A percentile compares a stretch with the other conserved stretches of the same genome.
These are phyloP conservation scores for Cynoglossus semilaevis DNA, from an alignment of 2,113 vertebrate species.

Conservation along the genomic window DNA sequence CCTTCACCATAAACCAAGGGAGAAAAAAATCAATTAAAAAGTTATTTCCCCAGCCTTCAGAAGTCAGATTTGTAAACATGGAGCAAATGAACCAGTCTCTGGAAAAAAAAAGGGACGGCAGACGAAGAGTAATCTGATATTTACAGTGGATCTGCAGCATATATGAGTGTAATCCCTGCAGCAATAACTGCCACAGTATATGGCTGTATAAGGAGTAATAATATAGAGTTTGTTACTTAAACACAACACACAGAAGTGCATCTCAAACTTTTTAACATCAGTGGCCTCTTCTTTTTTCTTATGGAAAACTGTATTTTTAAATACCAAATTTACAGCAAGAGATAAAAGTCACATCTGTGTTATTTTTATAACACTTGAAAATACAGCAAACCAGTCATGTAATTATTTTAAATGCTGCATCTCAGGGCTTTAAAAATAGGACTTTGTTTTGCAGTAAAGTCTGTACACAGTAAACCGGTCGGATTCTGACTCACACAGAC, in stretches of 20 bases:
- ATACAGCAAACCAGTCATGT: no score
- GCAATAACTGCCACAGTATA: conserved; percentile 32
- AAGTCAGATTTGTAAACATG: conserved; percentile 4
- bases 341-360: no score
- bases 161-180: conserved; percentile 37
- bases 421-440: no score
- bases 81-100: conserved; percentile 10
- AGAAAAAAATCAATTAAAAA: background rate
- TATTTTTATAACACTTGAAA: no score
- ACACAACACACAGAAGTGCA: background rate
- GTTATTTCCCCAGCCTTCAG: conserved; percentile 18
- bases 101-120: conserved; percentile 10
- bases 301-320: no score
- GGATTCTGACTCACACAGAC: background rate
- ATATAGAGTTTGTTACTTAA: conserved; percentile 16
- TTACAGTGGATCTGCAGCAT: conserved; percentile 21
- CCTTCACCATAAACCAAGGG: conserved; percentile 5
- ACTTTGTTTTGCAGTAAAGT: background rate
- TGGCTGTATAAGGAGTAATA: conserved; percentile 20
- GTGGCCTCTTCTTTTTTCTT: no score
- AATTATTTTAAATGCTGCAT: no score
- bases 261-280: background rate
- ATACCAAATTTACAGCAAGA: no score
- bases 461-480: background rate
- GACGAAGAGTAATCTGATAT: conserved; percentile 23